phyloP scores from a whole-genome alignment of 1,140 invertebrate species.

The Drosophila eugracilis region DNA sequence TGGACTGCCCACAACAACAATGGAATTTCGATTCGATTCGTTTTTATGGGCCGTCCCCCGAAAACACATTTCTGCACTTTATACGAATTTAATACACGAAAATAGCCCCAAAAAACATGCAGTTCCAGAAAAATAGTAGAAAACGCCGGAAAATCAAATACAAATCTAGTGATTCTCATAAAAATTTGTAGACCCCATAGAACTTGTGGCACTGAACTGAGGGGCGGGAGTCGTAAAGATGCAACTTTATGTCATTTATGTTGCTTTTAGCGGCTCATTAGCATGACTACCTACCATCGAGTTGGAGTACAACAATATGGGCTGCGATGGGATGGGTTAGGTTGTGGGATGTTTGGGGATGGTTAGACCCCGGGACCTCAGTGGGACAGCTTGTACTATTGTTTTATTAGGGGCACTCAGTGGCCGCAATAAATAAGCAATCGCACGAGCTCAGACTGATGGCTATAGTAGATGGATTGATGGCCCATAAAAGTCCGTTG shows the following conservation, averaged over 20 bases:
- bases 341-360: neutral
- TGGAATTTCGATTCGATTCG: slow-evolving; percentile 66
- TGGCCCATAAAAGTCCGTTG: slow-evolving; percentile 30
- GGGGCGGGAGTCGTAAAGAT: slow-evolving; percentile 70
- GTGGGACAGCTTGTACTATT: slow-evolving; percentile 51
- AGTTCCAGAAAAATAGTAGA: slow-evolving; percentile 51
- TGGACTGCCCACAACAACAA: slow-evolving; percentile 51
- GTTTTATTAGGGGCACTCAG: slow-evolving; percentile 71
- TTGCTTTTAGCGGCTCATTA: slow-evolving; percentile 82
- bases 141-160: slow-evolving; percentile 48
- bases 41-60: slow-evolving; percentile 60
- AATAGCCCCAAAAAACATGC: slow-evolving; percentile 57
- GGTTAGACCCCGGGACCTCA: slow-evolving; percentile 9
- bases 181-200: slow-evolving; percentile 75
- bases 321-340: neutral
- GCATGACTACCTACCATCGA: slow-evolving; percentile 60
- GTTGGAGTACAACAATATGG: slow-evolving; percentile 27
- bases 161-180: slow-evolving; percentile 63
- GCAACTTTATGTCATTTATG: slow-evolving; percentile 82
- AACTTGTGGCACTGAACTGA: slow-evolving; percentile 65
- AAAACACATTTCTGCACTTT: slow-evolving; percentile 81
- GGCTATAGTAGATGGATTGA: slow-evolving; percentile 40
- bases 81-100: slow-evolving; percentile 81
- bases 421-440: slow-evolving; percentile 42
- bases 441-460: slow-evolving; percentile 1